A percentile compares a stretch with the other conserved stretches of the same genome.
These are phyloP conservation scores for Sicus ferrugineus DNA, from an alignment of 2,888 invertebrate genomes.

Conservation along the genomic window DNA sequence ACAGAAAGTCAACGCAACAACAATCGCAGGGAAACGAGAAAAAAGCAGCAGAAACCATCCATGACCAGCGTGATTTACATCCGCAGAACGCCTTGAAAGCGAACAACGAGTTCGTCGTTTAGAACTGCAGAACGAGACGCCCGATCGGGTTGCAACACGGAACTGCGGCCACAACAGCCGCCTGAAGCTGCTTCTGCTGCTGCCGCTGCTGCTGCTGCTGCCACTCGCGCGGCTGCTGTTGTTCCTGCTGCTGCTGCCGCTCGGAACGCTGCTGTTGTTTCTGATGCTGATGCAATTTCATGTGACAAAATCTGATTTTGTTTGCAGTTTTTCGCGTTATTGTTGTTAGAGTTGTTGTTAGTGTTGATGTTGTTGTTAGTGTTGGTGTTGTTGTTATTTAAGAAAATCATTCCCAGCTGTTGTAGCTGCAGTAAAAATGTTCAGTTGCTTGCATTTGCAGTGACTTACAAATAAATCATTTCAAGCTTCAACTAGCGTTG, in stretches of 20 bases:
- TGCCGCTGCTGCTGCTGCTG: slow-evolving; percentile 9
- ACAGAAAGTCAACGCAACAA: background rate
- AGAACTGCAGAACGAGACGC: slow-evolving; percentile 4
- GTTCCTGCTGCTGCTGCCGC: slow-evolving; percentile 24
- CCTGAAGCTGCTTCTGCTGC: slow-evolving; percentile 26
- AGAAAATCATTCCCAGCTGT: too few relatives aligned
- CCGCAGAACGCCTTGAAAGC: slow-evolving; percentile 14
- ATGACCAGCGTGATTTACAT: slow-evolving; percentile 18
- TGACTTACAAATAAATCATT: too few relatives aligned
- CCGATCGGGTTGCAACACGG: slow-evolving; percentile 1
- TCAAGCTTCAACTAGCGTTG: too few relatives aligned
- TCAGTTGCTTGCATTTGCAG: too few relatives aligned
- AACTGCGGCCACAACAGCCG: slow-evolving; percentile 13
- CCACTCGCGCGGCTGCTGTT: background rate
- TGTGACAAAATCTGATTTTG: slow-evolving; percentile 29
- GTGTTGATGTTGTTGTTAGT: too few relatives aligned
- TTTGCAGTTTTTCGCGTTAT: slow-evolving; percentile 10
- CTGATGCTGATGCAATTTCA: slow-evolving; percentile 24
- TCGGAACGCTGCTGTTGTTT: slow-evolving; percentile 22
- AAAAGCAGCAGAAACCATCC: slow-evolving; percentile 31
- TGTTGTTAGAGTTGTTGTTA: too few relatives aligned
- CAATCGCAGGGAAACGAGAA: slow-evolving; percentile 31
- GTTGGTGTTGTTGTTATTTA: too few relatives aligned
- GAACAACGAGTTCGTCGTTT: slow-evolving; percentile 33
- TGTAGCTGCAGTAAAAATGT: too few relatives aligned